These are phyloP conservation scores for Pontoporia blainvillei DNA, from an alignment of 2,113 vertebrate genomes.

Conservation along the genomic window DNA sequence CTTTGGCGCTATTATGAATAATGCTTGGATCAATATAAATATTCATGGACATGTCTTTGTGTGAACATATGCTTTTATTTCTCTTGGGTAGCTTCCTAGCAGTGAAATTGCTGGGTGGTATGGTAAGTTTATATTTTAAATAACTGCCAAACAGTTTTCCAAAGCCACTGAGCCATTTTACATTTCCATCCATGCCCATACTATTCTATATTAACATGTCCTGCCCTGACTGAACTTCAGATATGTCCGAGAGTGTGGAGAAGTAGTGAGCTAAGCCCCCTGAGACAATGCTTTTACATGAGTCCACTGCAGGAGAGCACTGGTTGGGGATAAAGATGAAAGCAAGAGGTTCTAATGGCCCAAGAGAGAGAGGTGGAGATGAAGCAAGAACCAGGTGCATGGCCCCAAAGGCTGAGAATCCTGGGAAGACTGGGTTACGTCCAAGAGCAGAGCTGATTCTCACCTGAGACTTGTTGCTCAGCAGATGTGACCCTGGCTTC, in stretches of 20 bases:
- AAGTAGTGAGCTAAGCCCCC: neutral
- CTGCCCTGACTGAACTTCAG: neutral
- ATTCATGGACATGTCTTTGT: slow-evolving; percentile 25
- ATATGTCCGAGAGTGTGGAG: neutral
- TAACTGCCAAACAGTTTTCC: slow-evolving; percentile 22
- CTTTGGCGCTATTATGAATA: slow-evolving; percentile 3
- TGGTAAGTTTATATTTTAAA: slow-evolving; percentile 46
- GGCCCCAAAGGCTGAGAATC: neutral
- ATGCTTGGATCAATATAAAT: slow-evolving; percentile 40
- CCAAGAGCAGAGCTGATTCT: neutral
- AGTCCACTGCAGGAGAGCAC: neutral
- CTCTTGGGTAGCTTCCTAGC: slow-evolving; percentile 46
- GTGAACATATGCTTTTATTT: slow-evolving; percentile 54
- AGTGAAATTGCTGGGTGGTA: neutral
- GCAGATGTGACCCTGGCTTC: neutral
- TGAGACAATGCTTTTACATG: neutral
- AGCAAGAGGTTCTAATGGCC: neutral
- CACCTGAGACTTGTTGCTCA: neutral
- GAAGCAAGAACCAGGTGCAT: neutral
- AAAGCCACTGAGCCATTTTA: neutral
- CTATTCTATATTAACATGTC: neutral
- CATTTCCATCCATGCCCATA: neutral
- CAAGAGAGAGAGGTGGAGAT: neutral
- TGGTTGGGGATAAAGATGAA: neutral
- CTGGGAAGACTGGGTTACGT: too few species aligned